Percentiles rank a stretch among this genome's conserved stretches.
phyloP scores from a whole-genome alignment of 2,113 vertebrate species.

The Solea senegalensis region DNA sequence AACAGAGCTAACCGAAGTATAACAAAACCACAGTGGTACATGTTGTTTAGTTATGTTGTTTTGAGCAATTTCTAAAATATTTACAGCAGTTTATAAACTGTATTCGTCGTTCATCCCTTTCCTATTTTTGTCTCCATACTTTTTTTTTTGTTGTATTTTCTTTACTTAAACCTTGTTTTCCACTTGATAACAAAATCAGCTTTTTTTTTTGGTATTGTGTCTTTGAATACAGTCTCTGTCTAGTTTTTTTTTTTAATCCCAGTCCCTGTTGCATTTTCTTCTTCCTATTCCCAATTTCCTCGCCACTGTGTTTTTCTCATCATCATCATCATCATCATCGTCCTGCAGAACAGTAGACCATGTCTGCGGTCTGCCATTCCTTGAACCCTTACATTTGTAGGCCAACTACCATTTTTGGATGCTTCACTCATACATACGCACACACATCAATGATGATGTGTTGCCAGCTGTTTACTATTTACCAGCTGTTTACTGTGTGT shows the following conservation, averaged over 20 bases:
- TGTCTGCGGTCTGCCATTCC: constrained; percentile 38
- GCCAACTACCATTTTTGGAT: constrained; percentile 24
- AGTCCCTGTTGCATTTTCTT: not conserved
- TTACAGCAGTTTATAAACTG: too few species aligned
- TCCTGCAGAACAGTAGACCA: constrained; percentile 18
- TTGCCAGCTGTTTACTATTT: constrained; percentile 56
- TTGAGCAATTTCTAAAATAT: too few species aligned
- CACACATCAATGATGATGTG: constrained; percentile 54
- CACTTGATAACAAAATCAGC: constrained; percentile 1
- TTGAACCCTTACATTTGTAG: constrained; percentile 15
- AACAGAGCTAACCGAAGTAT: too few species aligned
- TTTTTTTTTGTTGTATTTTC: not conserved
- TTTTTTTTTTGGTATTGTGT: not conserved
- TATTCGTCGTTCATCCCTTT: not conserved
- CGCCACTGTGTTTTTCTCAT: constrained; percentile 48
- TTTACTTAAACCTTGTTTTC: not conserved
- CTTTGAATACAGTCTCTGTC: not conserved
- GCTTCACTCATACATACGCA: constrained; percentile 2
- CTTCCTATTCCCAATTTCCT: not conserved
- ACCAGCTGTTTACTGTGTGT: constrained; percentile 20
- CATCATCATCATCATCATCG: constrained; percentile 16
- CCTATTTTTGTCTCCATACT: not conserved
- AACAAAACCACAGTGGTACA: too few species aligned
- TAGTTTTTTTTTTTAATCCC: not conserved
- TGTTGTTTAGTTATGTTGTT: too few species aligned